Conservation (phyloP, 2,888 invertebrate species). For the Chloroclystis v-ata region DNA sequence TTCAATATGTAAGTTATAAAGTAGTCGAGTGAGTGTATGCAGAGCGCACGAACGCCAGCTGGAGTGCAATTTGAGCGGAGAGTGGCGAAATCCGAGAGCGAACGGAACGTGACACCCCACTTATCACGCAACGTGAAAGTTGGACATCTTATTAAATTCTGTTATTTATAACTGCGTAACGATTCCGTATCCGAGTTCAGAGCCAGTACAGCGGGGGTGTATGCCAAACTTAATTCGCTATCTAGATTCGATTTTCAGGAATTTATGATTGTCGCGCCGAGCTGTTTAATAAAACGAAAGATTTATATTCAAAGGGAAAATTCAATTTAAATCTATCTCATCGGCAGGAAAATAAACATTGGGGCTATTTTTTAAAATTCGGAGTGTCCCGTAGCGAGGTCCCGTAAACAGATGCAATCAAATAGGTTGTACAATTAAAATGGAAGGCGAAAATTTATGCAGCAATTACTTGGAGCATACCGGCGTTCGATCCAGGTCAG, state of each 20-base stretch:
- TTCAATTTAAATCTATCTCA: neutral
- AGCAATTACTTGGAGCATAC: slow-evolving; percentile 68
- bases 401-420: slow-evolving; percentile 19
- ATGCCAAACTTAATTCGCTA: slow-evolving; percentile 22
- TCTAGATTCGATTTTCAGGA: slow-evolving; percentile 7
- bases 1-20: slow-evolving; percentile 40
- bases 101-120: slow-evolving; percentile 71
- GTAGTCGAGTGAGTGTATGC: slow-evolving; percentile 44
- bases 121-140: slow-evolving; percentile 69
- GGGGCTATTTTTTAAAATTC: slow-evolving; percentile 2
- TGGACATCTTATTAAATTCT: slow-evolving; percentile 65
- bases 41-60: slow-evolving; percentile 47
- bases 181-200: slow-evolving; percentile 33
- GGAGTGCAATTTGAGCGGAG: slow-evolving; percentile 62
- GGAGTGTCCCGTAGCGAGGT: slow-evolving; percentile 7
- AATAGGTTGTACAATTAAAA: slow-evolving; percentile 57
- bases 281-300: neutral
- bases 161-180: slow-evolving; percentile 57
- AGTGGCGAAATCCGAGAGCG: slow-evolving; percentile 68
- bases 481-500: slow-evolving; percentile 70
- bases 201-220: slow-evolving; percentile 27
- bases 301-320: neutral
- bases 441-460: slow-evolving; percentile 65
- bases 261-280: slow-evolving; percentile 9
- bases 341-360: neutral